Evolutionary conservation across 2,888 invertebrate species (phyloP).

Genomic region (Sinodicranocentrus sp.): DNA sequence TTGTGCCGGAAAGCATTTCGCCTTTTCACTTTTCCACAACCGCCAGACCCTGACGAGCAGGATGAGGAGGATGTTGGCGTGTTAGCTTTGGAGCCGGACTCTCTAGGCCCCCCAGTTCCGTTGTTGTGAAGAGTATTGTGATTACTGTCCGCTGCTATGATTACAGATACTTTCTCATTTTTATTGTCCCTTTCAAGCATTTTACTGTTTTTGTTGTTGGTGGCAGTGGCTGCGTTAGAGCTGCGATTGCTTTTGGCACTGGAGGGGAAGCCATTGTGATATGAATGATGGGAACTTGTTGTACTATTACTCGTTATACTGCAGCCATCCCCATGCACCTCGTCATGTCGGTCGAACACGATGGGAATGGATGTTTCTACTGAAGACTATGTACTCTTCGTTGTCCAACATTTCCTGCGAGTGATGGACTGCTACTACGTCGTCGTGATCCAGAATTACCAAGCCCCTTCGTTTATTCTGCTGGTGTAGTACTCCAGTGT

Average conservation of each 20-base stretch:
- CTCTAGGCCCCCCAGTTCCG: constrained; percentile 39
- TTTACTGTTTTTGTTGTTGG: constrained; percentile 2
- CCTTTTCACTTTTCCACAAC: constrained; percentile 75
- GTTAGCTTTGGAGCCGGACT: constrained; percentile 66
- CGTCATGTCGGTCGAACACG: constrained; percentile 49
- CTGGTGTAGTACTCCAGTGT: background rate
- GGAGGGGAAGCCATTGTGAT: constrained; percentile 29
- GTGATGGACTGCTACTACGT: constrained; percentile 22
- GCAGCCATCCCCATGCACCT: constrained; percentile 54
- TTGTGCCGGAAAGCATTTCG: constrained; percentile 76
- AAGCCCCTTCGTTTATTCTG: constrained; percentile 41
- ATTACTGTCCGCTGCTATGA: constrained; percentile 9
- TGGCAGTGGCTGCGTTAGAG: background rate
- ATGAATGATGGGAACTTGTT: constrained; percentile 60
- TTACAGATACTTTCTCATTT: constrained; percentile 34
- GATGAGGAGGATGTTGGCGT: constrained; percentile 72
- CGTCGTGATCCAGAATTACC: constrained; percentile 41
- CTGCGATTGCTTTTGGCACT: constrained; percentile 39
- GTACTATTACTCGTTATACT: constrained; percentile 61
- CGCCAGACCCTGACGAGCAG: constrained; percentile 68
- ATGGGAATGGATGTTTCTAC: constrained; percentile 61
- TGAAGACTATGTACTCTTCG: constrained; percentile 35
- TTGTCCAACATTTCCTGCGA: constrained; percentile 39
- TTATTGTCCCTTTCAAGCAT: constrained; percentile 27
- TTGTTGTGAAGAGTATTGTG: constrained; percentile 30